Percentiles rank a stretch among this genome's conserved stretches.
Conservation (phyloP, 2,888 invertebrate species). For the Microchrysa polita region DNA sequence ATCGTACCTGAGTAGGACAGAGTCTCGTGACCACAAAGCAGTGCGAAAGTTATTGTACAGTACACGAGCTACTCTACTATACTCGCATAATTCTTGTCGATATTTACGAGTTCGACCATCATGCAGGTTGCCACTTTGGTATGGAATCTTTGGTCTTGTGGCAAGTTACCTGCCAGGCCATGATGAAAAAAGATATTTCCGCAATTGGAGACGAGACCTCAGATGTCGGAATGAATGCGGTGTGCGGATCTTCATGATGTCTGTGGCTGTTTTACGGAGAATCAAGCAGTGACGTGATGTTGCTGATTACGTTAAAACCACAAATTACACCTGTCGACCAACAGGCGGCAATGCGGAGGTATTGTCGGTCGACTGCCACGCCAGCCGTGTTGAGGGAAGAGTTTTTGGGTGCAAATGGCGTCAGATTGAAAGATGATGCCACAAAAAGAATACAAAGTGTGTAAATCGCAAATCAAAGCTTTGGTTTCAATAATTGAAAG, state of each 20-base stretch:
- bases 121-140: too few species aligned
- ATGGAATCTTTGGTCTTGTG: too few species aligned
- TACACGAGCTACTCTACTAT: too few species aligned
- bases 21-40: background rate
- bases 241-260: background rate
- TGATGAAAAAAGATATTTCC: slow-evolving; percentile 27
- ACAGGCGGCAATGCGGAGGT: background rate
- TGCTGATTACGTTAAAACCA: background rate
- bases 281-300: background rate
- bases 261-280: background rate
- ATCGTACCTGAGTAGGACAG: too few species aligned
- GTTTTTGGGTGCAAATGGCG: too few species aligned
- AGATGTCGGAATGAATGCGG: background rate
- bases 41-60: background rate
- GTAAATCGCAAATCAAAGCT: background rate
- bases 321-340: background rate
- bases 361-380: too few species aligned
- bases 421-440: too few species aligned
- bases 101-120: too few species aligned
- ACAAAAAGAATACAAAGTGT: background rate
- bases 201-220: background rate
- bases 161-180: background rate
- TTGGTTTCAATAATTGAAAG: background rate
- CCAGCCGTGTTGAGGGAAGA: too few species aligned
- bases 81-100: too few species aligned